phyloP scores from a whole-genome alignment of 1,140 invertebrate species.

The Ips nitidus region DNA sequence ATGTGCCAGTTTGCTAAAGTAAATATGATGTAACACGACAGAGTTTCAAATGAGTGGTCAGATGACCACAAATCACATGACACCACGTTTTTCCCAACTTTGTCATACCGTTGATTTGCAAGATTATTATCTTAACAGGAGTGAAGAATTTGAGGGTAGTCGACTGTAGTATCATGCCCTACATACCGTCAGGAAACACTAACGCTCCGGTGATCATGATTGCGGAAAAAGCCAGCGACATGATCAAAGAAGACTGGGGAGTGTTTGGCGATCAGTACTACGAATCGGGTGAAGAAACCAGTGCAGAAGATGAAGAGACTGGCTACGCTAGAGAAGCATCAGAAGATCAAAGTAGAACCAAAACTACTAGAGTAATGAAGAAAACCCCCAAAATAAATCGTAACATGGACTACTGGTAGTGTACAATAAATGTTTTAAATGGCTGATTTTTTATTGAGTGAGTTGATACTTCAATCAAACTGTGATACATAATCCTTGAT shows the following conservation, averaged over 20 bases:
- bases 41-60: no score
- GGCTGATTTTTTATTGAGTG: constrained; percentile 7
- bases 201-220: constrained; percentile 79
- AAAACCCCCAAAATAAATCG: constrained; percentile 29
- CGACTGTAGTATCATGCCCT: constrained; percentile 81
- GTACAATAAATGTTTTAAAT: no score
- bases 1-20: no score
- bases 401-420: constrained; percentile 41
- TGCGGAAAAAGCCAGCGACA: constrained; percentile 73
- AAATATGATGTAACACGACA: no score
- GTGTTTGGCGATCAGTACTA: constrained; percentile 18
- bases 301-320: constrained; percentile 14
- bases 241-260: constrained; percentile 65
- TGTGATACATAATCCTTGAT: constrained; percentile 33
- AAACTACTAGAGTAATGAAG: constrained; percentile 15
- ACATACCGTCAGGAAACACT: constrained; percentile 71
- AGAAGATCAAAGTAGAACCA: neutral
- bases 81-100: no score
- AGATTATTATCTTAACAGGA: no score
- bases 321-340: neutral
- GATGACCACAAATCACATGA: no score
- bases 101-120: no score
- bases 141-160: constrained; percentile 71
- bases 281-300: constrained; percentile 26
- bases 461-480: constrained; percentile 11